Conservation (phyloP, 1,140 invertebrate species). For the Apis cerana region DNA sequence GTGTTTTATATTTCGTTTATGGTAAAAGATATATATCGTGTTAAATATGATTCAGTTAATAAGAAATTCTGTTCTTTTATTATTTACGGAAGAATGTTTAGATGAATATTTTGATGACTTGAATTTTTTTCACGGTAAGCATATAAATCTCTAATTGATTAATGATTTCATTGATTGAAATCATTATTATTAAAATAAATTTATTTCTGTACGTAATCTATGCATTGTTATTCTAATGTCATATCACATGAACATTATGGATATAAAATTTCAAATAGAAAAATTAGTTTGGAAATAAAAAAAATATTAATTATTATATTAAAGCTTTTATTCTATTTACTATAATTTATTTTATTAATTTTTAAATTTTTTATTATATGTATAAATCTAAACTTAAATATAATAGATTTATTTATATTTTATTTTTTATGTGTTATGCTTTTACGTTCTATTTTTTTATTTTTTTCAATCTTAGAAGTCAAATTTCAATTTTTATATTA, state of each 20-base stretch:
- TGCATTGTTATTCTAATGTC: too few species aligned
- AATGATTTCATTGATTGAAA: background rate
- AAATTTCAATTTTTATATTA: too few species aligned
- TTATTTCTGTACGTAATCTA: background rate
- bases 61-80: conserved; percentile 77
- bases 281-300: background rate
- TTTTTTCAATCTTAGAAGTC: too few species aligned
- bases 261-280: background rate
- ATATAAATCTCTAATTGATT: conserved; percentile 2
- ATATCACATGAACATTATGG: conserved; percentile 10
- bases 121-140: conserved; percentile 89
- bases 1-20: too few species aligned
- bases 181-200: background rate
- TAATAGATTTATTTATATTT: background rate
- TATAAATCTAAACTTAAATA: background rate
- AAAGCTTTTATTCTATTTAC: background rate
- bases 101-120: conserved; percentile 88
- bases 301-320: too few species aligned
- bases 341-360: background rate
- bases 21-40: background rate
- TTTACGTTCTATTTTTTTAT: background rate
- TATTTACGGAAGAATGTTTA: conserved; percentile 86
- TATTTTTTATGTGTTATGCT: background rate
- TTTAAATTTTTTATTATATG: background rate
- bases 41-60: conserved; percentile 35